phyloP scores from a whole-genome alignment of 2,797 vertebrate species.

The Vultur gryphus region DNA sequence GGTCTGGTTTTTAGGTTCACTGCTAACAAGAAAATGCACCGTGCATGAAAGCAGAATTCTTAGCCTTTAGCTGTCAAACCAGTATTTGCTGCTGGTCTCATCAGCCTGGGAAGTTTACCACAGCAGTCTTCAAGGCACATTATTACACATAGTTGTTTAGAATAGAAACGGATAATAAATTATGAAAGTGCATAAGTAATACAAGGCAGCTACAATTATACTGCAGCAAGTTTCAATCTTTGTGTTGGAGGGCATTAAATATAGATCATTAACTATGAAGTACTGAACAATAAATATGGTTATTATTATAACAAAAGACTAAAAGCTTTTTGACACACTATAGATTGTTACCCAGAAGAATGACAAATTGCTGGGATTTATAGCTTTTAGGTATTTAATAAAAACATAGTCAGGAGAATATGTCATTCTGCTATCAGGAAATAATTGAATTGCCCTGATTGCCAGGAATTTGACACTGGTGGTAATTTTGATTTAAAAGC shows the following conservation, averaged over 20 bases:
- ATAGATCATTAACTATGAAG: conserved; percentile 1
- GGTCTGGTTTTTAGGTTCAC: neutral
- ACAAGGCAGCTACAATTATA: neutral
- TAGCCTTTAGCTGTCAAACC: neutral
- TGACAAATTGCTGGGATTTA: conserved; percentile 37
- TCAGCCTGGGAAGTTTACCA: neutral
- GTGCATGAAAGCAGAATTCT: neutral
- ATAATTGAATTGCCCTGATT: conserved; percentile 15
- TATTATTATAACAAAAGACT: conserved; percentile 37
- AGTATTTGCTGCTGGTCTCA: neutral
- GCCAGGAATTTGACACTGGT: neutral
- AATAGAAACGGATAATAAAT: conserved; percentile 5
- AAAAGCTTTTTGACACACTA: conserved; percentile 40
- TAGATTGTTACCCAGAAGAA: neutral
- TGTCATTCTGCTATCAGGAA: neutral
- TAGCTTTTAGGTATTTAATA: conserved; percentile 32
- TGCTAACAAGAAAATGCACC: neutral
- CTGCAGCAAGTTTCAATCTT: neutral
- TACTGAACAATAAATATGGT: conserved; percentile 18
- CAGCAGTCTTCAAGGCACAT: neutral
- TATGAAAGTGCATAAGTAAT: neutral
- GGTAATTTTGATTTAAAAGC: conserved; percentile 21
- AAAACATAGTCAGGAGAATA: neutral
- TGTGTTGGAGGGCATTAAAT: neutral
- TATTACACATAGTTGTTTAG: neutral